Percentiles rank a stretch among this genome's conserved stretches.
Evolutionary conservation across 2,888 invertebrate genomes (phyloP).

Genomic region (Muscina levida): DNA sequence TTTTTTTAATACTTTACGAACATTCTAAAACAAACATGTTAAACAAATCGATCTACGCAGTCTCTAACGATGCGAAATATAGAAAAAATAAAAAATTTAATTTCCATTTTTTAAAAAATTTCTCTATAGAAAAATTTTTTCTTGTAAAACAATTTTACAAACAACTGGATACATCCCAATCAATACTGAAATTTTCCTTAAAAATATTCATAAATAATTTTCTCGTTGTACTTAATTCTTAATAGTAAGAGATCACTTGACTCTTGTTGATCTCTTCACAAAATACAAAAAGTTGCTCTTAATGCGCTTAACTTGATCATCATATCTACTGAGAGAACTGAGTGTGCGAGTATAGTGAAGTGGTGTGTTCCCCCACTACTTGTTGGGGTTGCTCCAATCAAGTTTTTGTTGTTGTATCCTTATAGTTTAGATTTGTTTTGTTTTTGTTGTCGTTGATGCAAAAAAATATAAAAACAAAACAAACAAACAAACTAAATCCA

Average conservation of each 20-base stretch:
- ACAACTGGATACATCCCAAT: too few species aligned
- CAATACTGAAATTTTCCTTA: too few species aligned
- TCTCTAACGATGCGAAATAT: too few species aligned
- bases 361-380: too few species aligned
- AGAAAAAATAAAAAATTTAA: too few species aligned
- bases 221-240: background rate
- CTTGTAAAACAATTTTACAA: too few species aligned
- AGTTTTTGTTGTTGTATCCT: slow-evolving; percentile 13
- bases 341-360: background rate
- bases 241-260: background rate
- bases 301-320: background rate
- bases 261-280: too few species aligned
- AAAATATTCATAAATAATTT: background rate
- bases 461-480: background rate
- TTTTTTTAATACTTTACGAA: too few species aligned
- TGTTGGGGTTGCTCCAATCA: background rate
- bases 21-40: too few species aligned
- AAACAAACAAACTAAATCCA: slow-evolving; percentile 21
- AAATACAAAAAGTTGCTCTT: background rate
- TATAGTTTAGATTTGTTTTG: background rate
- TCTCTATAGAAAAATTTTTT: too few species aligned
- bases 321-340: background rate
- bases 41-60: too few species aligned
- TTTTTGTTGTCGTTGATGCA: background rate
- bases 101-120: too few species aligned